phyloP scores from a whole-genome alignment of 2,888 invertebrate genomes.

The Hydropsyche betteni region DNA sequence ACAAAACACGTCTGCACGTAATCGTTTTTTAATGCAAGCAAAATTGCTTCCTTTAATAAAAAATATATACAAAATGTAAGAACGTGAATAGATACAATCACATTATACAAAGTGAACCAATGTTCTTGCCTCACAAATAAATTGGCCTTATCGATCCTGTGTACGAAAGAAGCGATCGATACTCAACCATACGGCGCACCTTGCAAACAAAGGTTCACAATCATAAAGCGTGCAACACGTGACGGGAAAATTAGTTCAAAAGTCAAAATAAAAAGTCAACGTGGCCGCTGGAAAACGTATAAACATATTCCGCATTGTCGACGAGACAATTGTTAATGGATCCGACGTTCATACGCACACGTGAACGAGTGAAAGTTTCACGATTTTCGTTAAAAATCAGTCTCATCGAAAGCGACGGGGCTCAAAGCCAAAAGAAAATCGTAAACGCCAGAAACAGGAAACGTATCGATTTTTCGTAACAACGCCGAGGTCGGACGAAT shows the following conservation, averaged over 20 bases:
- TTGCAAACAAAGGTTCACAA: not conserved
- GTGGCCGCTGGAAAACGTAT: not conserved
- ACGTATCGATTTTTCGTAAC: no score
- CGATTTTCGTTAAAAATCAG: slow-evolving; percentile 13
- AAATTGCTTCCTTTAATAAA: slow-evolving; percentile 15
- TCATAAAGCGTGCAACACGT: slow-evolving; percentile 1
- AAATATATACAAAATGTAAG: not conserved
- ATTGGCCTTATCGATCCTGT: not conserved
- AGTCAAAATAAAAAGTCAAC: not conserved
- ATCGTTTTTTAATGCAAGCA: slow-evolving; percentile 29
- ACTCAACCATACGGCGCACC: no score
- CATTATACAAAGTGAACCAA: no score
- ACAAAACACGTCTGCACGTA: not conserved
- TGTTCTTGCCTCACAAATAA: not conserved
- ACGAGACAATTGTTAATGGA: slow-evolving; percentile 2
- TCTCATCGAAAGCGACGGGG: slow-evolving; percentile 22
- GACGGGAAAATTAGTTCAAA: not conserved
- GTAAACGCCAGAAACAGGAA: no score
- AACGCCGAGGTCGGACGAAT: no score
- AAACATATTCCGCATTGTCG: slow-evolving; percentile 13
- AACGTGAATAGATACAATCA: not conserved
- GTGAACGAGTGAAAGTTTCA: slow-evolving; percentile 25
- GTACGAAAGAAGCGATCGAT: slow-evolving; percentile 8
- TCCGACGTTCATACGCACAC: not conserved
- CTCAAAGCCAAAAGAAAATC: no score